Evolutionary conservation across 2,113 vertebrate species (phyloP).

Genomic region (Epinephelus lanceolatus): DNA sequence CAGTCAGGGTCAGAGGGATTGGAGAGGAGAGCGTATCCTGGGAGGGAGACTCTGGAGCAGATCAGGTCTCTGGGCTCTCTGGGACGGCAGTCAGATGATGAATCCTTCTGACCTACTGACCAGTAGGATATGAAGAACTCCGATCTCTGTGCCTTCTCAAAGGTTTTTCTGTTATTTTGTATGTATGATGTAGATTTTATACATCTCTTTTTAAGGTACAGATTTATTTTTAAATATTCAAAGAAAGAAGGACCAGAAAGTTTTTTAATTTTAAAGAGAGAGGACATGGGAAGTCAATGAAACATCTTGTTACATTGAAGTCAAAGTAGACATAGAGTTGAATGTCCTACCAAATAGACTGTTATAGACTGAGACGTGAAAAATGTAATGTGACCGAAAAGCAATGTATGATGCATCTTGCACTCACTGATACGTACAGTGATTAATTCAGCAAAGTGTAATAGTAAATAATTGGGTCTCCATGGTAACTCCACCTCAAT

Average conservation of each 20-base stretch:
- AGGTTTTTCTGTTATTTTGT: not conserved
- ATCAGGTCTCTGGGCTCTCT: conserved; percentile 42
- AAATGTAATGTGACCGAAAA: not conserved
- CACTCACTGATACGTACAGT: not conserved
- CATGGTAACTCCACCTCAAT: not conserved
- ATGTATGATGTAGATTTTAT: not conserved
- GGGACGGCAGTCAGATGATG: conserved; percentile 37
- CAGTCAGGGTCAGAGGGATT: conserved; percentile 55
- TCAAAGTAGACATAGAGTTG: not conserved
- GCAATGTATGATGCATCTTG: not conserved
- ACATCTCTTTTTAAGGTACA: not conserved
- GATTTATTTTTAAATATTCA: not conserved
- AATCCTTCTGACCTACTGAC: conserved; percentile 50
- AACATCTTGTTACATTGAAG: not conserved
- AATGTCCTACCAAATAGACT: not conserved
- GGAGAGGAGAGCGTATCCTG: conserved; percentile 15
- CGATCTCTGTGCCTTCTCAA: not conserved
- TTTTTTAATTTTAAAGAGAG: not conserved
- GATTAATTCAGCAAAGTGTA: not conserved
- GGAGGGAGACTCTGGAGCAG: conserved; percentile 44
- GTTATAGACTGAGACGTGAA: not conserved
- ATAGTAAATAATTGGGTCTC: not conserved
- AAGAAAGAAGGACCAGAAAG: not conserved
- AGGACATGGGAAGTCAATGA: not conserved
- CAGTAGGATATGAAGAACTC: not conserved